Evolutionary conservation across 2,113 vertebrate genomes (phyloP).

Genomic region (Chloebia gouldiae): DNA sequence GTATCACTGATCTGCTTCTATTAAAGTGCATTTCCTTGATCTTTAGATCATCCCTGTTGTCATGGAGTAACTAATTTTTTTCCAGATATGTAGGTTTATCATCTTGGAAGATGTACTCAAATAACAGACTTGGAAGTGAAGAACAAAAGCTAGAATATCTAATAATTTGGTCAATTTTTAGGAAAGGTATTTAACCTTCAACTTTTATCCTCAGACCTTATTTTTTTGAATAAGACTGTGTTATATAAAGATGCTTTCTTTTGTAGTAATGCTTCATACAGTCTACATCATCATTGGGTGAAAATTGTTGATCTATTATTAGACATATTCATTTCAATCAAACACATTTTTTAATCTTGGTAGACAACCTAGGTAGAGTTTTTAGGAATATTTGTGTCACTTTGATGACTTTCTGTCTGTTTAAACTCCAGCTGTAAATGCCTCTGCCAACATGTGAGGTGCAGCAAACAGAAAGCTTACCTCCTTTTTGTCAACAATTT

Average conservation of each 20-base stretch:
- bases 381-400: background rate
- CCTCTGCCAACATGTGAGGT: background rate
- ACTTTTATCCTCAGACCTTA: background rate
- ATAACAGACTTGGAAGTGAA: background rate
- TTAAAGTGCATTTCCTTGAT: background rate
- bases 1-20: background rate
- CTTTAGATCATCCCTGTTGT: background rate
- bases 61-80: background rate
- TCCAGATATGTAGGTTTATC: background rate
- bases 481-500: background rate
- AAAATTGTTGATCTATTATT: background rate
- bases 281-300: background rate
- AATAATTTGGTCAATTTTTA: background rate
- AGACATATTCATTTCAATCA: background rate
- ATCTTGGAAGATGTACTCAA: background rate
- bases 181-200: background rate
- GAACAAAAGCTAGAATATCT: background rate
- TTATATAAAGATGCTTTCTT: background rate
- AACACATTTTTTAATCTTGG: background rate
- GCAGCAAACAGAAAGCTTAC: background rate
- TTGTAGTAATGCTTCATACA: background rate
- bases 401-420: background rate
- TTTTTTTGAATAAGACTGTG: background rate
- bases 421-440: background rate
- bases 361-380: background rate